Evolutionary conservation across 2,113 vertebrate genomes (phyloP).

Genomic region (Prinia subflava): DNA sequence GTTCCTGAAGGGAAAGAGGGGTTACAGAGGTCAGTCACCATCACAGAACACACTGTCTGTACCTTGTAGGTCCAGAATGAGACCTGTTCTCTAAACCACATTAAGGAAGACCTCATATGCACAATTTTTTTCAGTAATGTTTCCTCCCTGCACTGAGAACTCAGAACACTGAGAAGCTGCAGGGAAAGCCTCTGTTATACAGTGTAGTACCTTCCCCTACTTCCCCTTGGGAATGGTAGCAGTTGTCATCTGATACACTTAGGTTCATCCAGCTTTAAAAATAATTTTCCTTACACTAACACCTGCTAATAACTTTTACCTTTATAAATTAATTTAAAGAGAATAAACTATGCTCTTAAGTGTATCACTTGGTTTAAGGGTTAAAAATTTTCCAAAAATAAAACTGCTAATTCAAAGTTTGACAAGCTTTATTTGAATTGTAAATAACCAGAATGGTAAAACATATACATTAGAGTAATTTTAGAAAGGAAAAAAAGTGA

Average conservation of each 20-base stretch:
- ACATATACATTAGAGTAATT: background rate
- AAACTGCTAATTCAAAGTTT: background rate
- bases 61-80: background rate
- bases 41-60: background rate
- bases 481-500: background rate
- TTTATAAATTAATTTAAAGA: background rate
- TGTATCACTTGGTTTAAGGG: background rate
- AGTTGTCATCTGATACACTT: background rate
- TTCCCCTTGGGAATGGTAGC: background rate
- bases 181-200: background rate
- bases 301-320: background rate
- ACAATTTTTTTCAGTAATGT: background rate
- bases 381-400: background rate
- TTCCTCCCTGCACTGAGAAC: background rate
- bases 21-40: background rate
- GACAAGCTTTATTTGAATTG: background rate
- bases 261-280: background rate
- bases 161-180: no score
- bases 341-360: background rate
- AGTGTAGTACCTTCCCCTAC: background rate
- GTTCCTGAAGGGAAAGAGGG: accelerated
- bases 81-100: background rate
- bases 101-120: background rate
- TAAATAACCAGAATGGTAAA: background rate
- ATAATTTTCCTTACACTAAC: background rate